phyloP scores from a whole-genome alignment of 2,797 vertebrate genomes.

The Geotrypetes seraphini region DNA sequence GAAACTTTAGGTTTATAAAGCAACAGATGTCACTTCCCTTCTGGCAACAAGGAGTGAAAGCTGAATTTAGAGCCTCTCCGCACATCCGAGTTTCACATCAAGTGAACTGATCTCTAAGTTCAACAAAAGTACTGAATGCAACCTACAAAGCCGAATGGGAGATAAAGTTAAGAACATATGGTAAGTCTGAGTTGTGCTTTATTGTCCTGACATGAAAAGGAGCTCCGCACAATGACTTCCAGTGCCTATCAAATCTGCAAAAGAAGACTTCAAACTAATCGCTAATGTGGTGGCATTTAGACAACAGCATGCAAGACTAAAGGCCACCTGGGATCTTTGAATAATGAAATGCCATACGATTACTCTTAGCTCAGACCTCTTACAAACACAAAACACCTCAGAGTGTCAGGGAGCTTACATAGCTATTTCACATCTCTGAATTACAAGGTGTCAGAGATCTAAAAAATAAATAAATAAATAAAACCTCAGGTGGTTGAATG shows the following conservation, averaged over 20 bases:
- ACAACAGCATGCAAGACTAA: constrained; percentile 24
- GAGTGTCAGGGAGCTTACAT: constrained; percentile 14
- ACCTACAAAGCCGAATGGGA: constrained; percentile 20
- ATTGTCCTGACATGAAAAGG: constrained; percentile 35
- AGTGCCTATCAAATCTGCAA: constrained; percentile 27
- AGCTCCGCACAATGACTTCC: constrained; percentile 28
- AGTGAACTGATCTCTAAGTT: constrained; percentile 5
- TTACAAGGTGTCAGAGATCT: too few species aligned
- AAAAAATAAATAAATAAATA: too few species aligned
- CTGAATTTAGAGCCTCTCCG: not conserved
- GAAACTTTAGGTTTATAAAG: constrained; percentile 9
- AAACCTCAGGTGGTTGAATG: not conserved
- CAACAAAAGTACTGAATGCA: constrained; percentile 13
- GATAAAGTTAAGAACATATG: constrained; percentile 18
- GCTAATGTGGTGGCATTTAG: constrained; percentile 15
- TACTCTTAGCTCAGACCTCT: constrained; percentile 15
- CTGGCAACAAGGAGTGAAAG: constrained; percentile 5
- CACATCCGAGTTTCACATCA: constrained; percentile 2
- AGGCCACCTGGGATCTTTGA: constrained; percentile 22
- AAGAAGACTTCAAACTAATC: constrained; percentile 28
- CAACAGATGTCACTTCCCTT: constrained; percentile 26
- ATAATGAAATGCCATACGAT: constrained; percentile 35
- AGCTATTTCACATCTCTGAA: constrained; percentile 7
- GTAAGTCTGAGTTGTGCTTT: constrained; percentile 32
- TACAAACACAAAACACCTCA: constrained; percentile 11